These are phyloP conservation scores for Diplazon laetatorius DNA, from an alignment of 2,888 invertebrate species.

Conservation along the genomic window DNA sequence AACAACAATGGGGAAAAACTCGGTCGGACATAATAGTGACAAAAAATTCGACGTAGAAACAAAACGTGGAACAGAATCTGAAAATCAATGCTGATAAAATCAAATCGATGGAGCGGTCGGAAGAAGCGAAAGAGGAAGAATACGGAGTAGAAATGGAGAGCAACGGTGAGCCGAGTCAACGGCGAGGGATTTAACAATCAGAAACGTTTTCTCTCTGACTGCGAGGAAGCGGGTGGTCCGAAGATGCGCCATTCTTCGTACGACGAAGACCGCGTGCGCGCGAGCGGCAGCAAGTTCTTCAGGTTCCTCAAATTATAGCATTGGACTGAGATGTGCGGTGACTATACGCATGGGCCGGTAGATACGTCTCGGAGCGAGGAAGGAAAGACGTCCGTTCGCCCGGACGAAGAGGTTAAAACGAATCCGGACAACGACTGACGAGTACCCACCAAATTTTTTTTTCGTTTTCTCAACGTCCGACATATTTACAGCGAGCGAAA, in stretches of 20 bases:
- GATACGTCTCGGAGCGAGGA: constrained; percentile 39
- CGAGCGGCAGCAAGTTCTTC: constrained; percentile 29
- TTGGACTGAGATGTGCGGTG: constrained; percentile 22
- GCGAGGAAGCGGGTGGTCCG: constrained; percentile 50
- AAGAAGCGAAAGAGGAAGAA: not conserved
- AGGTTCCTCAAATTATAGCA: constrained; percentile 54
- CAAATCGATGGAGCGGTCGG: not conserved
- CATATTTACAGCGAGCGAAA: constrained; percentile 13
- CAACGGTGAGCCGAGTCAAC: constrained; percentile 8
- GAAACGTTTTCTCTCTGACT: constrained; percentile 18
- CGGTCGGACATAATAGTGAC: not conserved
- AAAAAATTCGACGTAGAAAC: not conserved
- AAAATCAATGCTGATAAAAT: constrained; percentile 21
- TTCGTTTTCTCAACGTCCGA: too few relatives aligned
- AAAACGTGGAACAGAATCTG: not conserved
- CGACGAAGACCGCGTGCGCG: constrained; percentile 28
- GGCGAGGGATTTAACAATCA: constrained; percentile 48
- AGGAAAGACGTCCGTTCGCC: constrained; percentile 34
- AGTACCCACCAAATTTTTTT: constrained; percentile 43
- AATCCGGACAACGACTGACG: constrained; percentile 24
- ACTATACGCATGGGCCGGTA: constrained; percentile 7
- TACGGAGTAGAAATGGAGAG: constrained; percentile 42
- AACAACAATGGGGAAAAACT: not conserved
- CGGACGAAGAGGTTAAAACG: constrained; percentile 34
- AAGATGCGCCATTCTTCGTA: constrained; percentile 44